phyloP scores from a whole-genome alignment of 2,888 invertebrate genomes.

The Meiosimyza decipiens region DNA sequence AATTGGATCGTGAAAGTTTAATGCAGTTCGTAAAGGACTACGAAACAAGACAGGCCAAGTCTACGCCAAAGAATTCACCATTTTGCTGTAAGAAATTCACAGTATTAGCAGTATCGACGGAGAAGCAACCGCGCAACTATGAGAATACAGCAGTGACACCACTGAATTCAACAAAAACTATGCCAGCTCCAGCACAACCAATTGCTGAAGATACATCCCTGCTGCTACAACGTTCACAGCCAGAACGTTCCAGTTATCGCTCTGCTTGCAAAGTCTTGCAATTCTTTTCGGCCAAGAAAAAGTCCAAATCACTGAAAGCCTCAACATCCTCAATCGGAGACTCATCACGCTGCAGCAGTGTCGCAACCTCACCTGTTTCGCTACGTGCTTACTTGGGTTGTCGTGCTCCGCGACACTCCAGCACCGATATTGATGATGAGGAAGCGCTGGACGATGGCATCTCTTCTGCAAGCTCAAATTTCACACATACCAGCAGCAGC shows the following conservation, averaged over 20 bases:
- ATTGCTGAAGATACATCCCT: slow-evolving; percentile 45
- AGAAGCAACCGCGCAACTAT: background rate
- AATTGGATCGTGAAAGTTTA: slow-evolving; percentile 61
- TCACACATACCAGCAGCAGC: slow-evolving; percentile 45
- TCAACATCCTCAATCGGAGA: slow-evolving; percentile 31
- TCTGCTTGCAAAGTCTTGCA: slow-evolving; percentile 58
- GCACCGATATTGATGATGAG: slow-evolving; percentile 46
- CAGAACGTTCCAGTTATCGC: slow-evolving; percentile 54
- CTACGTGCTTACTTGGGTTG: slow-evolving; percentile 53
- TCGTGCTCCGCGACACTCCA: slow-evolving; percentile 33
- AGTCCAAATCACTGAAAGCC: slow-evolving; percentile 31
- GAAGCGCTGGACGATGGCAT: slow-evolving; percentile 59
- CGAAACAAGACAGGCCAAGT: slow-evolving; percentile 52
- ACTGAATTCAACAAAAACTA: slow-evolving; percentile 28
- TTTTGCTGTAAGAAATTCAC: slow-evolving; percentile 16
- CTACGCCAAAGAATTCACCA: slow-evolving; percentile 11
- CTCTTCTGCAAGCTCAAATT: slow-evolving; percentile 54
- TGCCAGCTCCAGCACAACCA: background rate
- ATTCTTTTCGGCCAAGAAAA: slow-evolving; percentile 60
- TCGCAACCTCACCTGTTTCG: slow-evolving; percentile 55
- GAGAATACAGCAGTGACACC: slow-evolving; percentile 50
- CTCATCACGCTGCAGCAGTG: slow-evolving; percentile 43
- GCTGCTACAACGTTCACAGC: slow-evolving; percentile 50
- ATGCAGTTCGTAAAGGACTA: slow-evolving; percentile 60
- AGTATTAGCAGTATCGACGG: background rate